Evolutionary conservation across 2,888 invertebrate genomes (phyloP).

Genomic region (Ectemnius cavifrons): DNA sequence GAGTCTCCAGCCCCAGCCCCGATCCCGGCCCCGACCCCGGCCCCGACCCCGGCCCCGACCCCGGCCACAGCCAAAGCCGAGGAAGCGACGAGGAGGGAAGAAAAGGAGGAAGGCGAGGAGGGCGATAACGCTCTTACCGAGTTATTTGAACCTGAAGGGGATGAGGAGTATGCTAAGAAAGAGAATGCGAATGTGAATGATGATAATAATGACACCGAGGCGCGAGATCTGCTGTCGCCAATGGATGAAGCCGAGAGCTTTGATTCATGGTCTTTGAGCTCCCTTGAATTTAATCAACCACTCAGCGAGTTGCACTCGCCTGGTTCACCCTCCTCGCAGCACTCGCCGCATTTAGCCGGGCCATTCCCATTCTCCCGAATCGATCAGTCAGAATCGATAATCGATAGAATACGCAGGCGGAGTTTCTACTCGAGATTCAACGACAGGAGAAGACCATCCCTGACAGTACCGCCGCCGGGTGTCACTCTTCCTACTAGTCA

Average conservation of each 20-base stretch:
- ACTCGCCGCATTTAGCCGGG: constrained; percentile 60
- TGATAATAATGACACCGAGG: no score
- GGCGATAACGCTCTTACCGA: neutral
- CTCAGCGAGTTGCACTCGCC: constrained; percentile 77
- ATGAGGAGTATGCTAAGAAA: neutral
- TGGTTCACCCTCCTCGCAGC: constrained; percentile 73
- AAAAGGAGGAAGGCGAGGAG: neutral
- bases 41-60: no score
- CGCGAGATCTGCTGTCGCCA: constrained; percentile 49
- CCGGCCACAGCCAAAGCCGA: no score
- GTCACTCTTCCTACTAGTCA: constrained; percentile 51
- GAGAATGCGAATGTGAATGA: no score
- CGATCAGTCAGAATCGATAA: constrained; percentile 83
- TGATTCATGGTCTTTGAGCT: constrained; percentile 85
- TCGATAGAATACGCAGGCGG: constrained; percentile 91
- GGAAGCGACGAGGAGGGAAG: no score
- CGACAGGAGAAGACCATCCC: constrained; percentile 87
- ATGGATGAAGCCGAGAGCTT: constrained; percentile 80
- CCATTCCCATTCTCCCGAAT: constrained; percentile 11
- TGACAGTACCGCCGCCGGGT: constrained; percentile 80
- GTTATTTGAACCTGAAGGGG: neutral
- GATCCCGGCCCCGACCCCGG: no score
- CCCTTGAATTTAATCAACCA: constrained; percentile 76
- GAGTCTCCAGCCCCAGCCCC: no score
- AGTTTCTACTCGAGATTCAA: constrained; percentile 95